A percentile compares a stretch with the other conserved stretches of the same genome.
Conservation (phyloP, 2,113 vertebrate species). For the Ceyx margarethae region DNA sequence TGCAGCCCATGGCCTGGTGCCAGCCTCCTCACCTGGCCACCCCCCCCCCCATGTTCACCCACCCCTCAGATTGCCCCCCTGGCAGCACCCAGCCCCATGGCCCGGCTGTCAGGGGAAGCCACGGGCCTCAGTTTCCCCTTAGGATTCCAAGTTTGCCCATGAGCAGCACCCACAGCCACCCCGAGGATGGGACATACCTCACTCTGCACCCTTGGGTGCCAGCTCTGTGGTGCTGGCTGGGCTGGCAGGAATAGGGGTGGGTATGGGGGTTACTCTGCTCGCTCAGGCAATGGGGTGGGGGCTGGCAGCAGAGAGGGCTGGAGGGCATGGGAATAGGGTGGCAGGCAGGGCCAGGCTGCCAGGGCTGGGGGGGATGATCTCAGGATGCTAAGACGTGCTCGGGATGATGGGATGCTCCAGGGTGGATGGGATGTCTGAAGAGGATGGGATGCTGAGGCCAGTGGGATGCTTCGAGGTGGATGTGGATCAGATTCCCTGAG, state of each 20-base stretch:
- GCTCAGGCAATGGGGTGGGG: accelerated
- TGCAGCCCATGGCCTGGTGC: background rate
- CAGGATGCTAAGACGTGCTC: background rate
- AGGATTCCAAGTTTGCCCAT: accelerated
- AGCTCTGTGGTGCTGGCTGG: background rate
- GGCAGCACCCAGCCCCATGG: background rate
- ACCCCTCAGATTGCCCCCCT: background rate
- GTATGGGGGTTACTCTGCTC: background rate
- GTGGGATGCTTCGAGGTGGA: too few species aligned
- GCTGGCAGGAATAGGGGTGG: background rate
- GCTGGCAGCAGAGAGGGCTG: background rate
- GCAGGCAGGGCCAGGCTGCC: background rate
- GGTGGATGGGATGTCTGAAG: background rate
- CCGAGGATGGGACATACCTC: background rate
- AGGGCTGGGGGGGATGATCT: background rate
- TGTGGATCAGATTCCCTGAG: background rate
- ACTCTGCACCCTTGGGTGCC: background rate
- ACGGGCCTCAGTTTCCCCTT: background rate
- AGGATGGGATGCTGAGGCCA: accelerated
- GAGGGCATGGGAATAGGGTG: accelerated
- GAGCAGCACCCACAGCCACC: background rate
- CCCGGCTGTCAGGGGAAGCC: background rate
- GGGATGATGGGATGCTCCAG: too few species aligned
- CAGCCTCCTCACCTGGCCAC: background rate
- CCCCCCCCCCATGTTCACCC: accelerated